Evolutionary conservation across 2,888 invertebrate species (phyloP), one percentile per base, ranked within the genome.

Genomic region (Argyresthia goedartella): DNA sequence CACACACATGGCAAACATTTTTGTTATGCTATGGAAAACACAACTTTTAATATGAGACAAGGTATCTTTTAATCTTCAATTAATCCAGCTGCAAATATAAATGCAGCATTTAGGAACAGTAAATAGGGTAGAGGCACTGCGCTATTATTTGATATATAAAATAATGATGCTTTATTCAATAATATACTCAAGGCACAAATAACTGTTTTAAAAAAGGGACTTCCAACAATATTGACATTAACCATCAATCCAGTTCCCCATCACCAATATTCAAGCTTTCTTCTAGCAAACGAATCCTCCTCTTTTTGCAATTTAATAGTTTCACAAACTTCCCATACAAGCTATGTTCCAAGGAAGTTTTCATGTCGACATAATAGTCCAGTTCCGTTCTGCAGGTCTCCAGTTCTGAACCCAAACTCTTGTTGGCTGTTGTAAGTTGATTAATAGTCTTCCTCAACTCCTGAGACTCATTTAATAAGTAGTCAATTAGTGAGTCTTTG

Each of bases 311-410:
- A 62, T 84, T 84, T 25, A 85, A 59, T 36, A 85, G 54, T 49
- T 74, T 67, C 0, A 74, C 59, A 73, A 85, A 84, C 54, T 76
- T 79, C 9, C 73, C 73, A 68, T 81, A 84, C 1, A 84, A 60
- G 9, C 57, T 65, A 1, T 62, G 57, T 58, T 84, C 84, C 50
- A 76, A 54, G 7, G 65, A 54, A 7, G 58, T 63, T 59, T 81
- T 81, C 8, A 64, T 62, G 53, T 69, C 60, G 0, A 71, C 60
- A 57, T 72, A 69, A n/a, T 71, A 66, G 53, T 71, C 65, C 39
- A 84, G 59, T 55, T 78, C 73, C 4, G 49, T 56, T 60, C 67
- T 72, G 56, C 64, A 73, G 55, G 62, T 63, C 1, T 66, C 59
- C 36, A 82, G 54, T 10, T 78, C 71, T 4, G 33, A 43, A 13